These are phyloP conservation scores for Brachionichthys hirsutus DNA, from an alignment of 2,113 vertebrate genomes.

Conservation along the genomic window DNA sequence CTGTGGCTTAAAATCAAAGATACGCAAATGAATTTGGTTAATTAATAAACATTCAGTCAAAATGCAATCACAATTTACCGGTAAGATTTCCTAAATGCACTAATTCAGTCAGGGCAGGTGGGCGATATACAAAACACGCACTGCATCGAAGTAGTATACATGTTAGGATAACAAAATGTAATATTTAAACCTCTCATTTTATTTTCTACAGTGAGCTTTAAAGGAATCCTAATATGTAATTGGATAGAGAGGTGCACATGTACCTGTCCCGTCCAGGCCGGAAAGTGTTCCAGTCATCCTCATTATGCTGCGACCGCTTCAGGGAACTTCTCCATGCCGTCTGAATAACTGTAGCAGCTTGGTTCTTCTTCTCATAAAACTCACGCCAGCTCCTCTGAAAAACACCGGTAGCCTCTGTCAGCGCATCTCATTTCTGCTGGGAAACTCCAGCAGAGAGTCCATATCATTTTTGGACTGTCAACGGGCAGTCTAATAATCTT, in stretches of 20 bases:
- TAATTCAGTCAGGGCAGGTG: no score
- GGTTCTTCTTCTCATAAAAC: constrained; percentile 69
- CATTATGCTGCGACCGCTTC: constrained; percentile 30
- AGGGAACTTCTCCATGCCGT: constrained; percentile 78
- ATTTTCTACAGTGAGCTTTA: no score
- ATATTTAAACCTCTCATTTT: no score
- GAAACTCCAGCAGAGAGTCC: neutral
- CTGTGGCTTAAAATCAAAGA: no score
- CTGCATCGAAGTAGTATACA: no score
- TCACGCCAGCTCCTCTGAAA: constrained; percentile 84
- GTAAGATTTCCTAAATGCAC: no score
- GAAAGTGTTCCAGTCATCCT: constrained; percentile 48
- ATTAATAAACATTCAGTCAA: no score
- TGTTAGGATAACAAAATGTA: no score
- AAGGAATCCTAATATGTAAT: no score
- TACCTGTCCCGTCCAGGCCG: constrained; percentile 44
- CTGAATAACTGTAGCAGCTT: constrained; percentile 83
- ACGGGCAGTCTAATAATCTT: neutral
- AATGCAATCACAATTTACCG: no score
- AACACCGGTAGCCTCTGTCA: constrained; percentile 22
- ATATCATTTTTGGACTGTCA: neutral
- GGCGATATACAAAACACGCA: no score
- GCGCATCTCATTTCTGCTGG: neutral
- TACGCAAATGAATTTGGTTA: no score
- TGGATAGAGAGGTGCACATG: neutral